A percentile compares a stretch with the other conserved stretches of the same genome.
Conservation (phyloP, 2,888 invertebrate species). For the Drosophila tripunctata region DNA sequence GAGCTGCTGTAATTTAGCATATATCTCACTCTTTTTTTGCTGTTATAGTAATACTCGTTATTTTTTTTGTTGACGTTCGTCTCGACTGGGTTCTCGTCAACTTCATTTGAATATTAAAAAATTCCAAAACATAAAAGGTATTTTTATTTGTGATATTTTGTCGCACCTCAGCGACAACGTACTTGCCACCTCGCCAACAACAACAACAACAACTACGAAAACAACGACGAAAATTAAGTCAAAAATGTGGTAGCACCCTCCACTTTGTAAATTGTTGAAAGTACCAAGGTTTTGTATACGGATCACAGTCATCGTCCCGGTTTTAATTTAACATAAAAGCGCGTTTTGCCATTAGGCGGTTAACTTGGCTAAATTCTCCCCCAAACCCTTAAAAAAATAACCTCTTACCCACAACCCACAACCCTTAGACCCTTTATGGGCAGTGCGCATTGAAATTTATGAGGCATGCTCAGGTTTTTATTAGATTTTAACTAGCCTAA, state of each 20-base stretch:
- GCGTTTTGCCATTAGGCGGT: constrained; percentile 71
- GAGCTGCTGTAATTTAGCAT: neutral
- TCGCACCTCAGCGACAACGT: constrained; percentile 82
- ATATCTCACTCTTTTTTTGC: neutral
- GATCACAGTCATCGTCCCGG: constrained; percentile 47
- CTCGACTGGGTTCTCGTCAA: constrained; percentile 27
- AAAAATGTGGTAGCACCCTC: constrained; percentile 42
- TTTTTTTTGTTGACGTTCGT: constrained; percentile 15
- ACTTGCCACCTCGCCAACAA: constrained; percentile 72
- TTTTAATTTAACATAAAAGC: constrained; percentile 79
- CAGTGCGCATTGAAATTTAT: constrained; percentile 80
- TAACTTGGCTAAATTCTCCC: constrained; percentile 28
- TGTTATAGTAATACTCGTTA: neutral
- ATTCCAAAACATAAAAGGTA: constrained; percentile 77
- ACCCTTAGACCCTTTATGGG: constrained; percentile 20
- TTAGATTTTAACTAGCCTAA: constrained; percentile 84
- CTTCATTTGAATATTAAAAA: constrained; percentile 79
- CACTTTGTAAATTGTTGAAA: neutral
- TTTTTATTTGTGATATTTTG: constrained; percentile 81
- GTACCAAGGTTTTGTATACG: constrained; percentile 10
- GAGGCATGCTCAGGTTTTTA: constrained; percentile 84
- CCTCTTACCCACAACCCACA: neutral
- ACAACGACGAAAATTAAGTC: constrained; percentile 50
- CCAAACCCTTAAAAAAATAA: neutral
- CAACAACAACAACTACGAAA: constrained; percentile 17